Conservation (phyloP, 2,113 vertebrate species). For the Labeo catla region DNA sequence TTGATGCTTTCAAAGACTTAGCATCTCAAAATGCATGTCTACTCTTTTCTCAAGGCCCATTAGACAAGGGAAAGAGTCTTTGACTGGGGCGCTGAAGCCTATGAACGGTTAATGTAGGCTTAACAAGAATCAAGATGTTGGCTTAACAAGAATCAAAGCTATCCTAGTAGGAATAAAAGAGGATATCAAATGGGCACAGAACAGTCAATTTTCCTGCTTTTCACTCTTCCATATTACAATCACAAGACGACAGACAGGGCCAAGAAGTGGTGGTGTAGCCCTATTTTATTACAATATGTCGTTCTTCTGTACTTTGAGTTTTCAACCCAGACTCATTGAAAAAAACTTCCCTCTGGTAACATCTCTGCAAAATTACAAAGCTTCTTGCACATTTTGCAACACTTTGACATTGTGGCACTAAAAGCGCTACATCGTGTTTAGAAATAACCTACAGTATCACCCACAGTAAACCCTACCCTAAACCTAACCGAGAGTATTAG, state of each 20-base stretch:
- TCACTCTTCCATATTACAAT: background rate
- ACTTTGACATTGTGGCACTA: background rate
- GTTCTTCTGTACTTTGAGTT: background rate
- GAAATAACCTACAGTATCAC: background rate
- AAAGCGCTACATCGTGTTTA: background rate
- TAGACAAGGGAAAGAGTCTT: background rate
- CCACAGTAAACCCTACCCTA: background rate
- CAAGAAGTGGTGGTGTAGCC: background rate
- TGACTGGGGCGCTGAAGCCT: background rate
- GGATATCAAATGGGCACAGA: background rate
- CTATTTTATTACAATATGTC: background rate
- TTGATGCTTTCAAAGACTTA: slow-evolving; percentile 34
- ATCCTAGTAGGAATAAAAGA: background rate
- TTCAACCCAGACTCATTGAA: background rate
- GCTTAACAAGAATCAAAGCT: slow-evolving; percentile 18
- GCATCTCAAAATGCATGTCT: slow-evolving; percentile 1
- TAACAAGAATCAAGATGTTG: slow-evolving; percentile 31
- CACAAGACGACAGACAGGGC: background rate
- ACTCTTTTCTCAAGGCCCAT: slow-evolving; percentile 15
- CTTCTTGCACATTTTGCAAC: background rate
- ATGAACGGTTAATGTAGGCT: background rate
- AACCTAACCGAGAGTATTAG: background rate
- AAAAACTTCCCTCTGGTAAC: background rate
- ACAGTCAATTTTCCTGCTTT: background rate
- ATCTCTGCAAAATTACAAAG: background rate